These are phyloP conservation scores for Acronicta leporina DNA, from an alignment of 2,888 invertebrate genomes.

Conservation along the genomic window DNA sequence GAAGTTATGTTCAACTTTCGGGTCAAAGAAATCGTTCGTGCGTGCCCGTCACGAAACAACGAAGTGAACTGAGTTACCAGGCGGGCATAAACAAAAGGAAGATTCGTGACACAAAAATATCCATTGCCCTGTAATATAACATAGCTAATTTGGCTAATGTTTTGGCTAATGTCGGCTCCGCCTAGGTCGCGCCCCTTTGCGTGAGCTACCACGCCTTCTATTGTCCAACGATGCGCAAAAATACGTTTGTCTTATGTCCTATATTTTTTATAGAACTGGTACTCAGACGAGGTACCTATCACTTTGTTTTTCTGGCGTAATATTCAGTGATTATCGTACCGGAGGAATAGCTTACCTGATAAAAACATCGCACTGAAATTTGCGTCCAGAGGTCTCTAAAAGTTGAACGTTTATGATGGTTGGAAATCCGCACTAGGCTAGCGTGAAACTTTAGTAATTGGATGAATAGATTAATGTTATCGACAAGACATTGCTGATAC, in stretches of 20 bases:
- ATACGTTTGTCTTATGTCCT: constrained; percentile 22
- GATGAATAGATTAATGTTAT: too few relatives aligned
- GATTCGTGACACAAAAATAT: constrained; percentile 34
- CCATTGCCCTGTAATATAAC: constrained; percentile 28
- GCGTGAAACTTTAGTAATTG: too few relatives aligned
- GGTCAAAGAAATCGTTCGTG: neutral
- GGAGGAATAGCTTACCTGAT: too few relatives aligned
- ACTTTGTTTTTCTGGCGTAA: constrained; percentile 15
- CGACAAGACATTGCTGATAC: too few relatives aligned
- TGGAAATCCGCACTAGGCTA: too few relatives aligned
- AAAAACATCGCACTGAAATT: too few relatives aligned
- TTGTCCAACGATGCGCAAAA: constrained; percentile 51
- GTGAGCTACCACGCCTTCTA: constrained; percentile 48
- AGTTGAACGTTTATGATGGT: too few relatives aligned
- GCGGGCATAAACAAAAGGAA: constrained; percentile 24
- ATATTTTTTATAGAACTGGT: constrained; percentile 39
- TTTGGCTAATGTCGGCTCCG: constrained; percentile 51
- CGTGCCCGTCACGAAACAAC: neutral
- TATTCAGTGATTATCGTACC: too few relatives aligned
- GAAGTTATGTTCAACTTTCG: too few relatives aligned
- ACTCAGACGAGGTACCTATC: constrained; percentile 18
- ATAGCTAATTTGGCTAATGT: constrained; percentile 60
- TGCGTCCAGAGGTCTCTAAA: too few relatives aligned
- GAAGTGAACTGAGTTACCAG: constrained; percentile 20
- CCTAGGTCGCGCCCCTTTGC: constrained; percentile 57